Base-by-base conservation (phyloP, 2,888 invertebrate genomes). In the Acanthopleura granulata region DNA sequence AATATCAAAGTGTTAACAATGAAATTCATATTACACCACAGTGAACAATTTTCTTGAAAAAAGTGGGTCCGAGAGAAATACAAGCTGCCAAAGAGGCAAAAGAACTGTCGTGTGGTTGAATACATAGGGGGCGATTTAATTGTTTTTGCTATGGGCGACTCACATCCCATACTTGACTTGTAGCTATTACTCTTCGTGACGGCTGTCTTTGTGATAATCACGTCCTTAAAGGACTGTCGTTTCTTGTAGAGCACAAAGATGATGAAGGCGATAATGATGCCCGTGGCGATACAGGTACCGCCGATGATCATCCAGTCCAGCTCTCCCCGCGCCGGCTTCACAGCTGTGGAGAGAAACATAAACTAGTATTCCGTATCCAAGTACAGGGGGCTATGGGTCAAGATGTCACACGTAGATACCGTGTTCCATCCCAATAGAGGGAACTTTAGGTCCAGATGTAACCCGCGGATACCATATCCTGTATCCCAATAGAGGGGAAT, bases 111-210 rank as follows among this genome's bases (percentile, higher is more conserved):
- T n/a, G n/a, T n/a, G 40, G 40, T 40, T 40, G 9, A 6, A 40
- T 3, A 3, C 9, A 40, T 40, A 40, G 40, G 9, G 4, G 40
- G 40, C 3, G 40, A 40, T 40, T 6, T 40, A 40, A 40, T 40
- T 40, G 40, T 40, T 40, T 40, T 40, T 40, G 40, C 40, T 40
- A 6, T 40, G 40, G 40, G 40, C 40, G 22, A 57, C 66, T 66
- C 81, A 87, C 85, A 86, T 81, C 87, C 88, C 16, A 86, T 85
- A 72, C 85, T 86, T 14, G 88, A 88, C 75, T 87, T 88, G 81
- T 88, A 88, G 74, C 86, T 87, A 85, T 88, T 88, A 79, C 87
- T 87, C 79, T 87, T 88, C 72, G 85, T 85, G 51, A 86, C 88
- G 1, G 62, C 29, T 25, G 87, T 84, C 79, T 86, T 86, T 75